These are phyloP conservation scores for Orestias chungarensis DNA, from an alignment of 2,797 vertebrate species.

Conservation along the genomic window DNA sequence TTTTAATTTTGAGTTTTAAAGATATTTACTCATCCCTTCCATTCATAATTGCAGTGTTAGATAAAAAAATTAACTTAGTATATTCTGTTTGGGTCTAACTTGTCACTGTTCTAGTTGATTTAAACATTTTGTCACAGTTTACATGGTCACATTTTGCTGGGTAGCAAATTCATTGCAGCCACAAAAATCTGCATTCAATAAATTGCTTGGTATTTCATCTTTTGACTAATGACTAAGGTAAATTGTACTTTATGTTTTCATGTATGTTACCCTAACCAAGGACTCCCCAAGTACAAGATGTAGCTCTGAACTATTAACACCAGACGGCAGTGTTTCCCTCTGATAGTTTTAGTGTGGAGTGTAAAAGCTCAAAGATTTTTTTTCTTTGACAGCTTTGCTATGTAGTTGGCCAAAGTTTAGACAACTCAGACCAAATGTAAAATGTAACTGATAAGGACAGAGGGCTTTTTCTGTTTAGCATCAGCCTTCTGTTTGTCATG, in stretches of 20 bases:
- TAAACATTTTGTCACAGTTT: neutral
- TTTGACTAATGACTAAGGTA: neutral
- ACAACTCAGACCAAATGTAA: neutral
- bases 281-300: neutral
- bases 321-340: neutral
- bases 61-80: neutral
- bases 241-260: neutral
- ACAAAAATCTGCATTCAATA: neutral
- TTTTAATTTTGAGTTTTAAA: neutral
- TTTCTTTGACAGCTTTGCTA: neutral
- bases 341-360: neutral
- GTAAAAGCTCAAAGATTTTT: neutral
- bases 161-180: neutral
- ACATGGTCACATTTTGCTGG: neutral
- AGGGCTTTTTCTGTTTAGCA: neutral
- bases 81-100: neutral
- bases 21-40: neutral
- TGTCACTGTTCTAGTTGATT: neutral
- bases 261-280: neutral
- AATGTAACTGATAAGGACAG: neutral
- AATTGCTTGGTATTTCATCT: neutral
- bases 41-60: neutral
- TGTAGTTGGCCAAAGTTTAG: neutral
- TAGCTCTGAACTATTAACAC: neutral
- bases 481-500: neutral